Conservation (phyloP, 92 coral and sea anemone species). For the Actinernus sp. region DNA sequence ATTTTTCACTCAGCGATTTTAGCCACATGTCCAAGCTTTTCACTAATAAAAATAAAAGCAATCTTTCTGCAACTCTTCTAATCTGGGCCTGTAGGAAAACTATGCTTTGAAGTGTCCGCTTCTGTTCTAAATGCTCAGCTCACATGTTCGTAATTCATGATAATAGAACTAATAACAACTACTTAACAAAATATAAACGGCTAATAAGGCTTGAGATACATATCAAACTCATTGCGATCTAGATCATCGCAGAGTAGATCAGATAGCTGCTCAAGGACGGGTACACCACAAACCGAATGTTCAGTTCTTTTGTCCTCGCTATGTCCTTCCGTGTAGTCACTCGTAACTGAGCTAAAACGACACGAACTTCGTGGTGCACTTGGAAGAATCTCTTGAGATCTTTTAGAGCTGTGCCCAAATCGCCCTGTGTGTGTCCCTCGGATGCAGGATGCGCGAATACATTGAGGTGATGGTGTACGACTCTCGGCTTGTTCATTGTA, state of each 20-base stretch:
- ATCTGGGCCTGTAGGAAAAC: neutral
- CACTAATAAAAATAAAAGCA: neutral
- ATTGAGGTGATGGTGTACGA: neutral
- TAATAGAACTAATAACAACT: constrained; percentile 1
- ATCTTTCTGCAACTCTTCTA: constrained; percentile 10
- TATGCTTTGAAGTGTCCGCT: neutral
- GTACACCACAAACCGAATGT: constrained; percentile 29
- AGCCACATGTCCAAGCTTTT: constrained; percentile 10
- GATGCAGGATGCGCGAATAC: neutral
- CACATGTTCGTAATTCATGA: neutral
- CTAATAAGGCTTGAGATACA: constrained; percentile 79
- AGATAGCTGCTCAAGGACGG: constrained; percentile 84
- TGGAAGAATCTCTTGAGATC: neutral
- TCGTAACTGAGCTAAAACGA: constrained; percentile 65
- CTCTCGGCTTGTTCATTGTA: neutral
- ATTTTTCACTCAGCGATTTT: constrained; percentile 24
- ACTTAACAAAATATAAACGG: neutral
- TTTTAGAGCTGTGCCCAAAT: neutral
- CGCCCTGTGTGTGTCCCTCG: neutral
- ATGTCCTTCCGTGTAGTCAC: constrained; percentile 39
- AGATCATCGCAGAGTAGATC: constrained; percentile 92
- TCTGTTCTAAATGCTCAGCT: neutral
- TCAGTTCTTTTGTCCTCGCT: constrained; percentile 4
- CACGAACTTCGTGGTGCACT: constrained; percentile 62
- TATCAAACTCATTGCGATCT: constrained; percentile 93